Evolutionary conservation across 2,797 vertebrate species (phyloP).

Genomic region (Centropyge bicolor): DNA sequence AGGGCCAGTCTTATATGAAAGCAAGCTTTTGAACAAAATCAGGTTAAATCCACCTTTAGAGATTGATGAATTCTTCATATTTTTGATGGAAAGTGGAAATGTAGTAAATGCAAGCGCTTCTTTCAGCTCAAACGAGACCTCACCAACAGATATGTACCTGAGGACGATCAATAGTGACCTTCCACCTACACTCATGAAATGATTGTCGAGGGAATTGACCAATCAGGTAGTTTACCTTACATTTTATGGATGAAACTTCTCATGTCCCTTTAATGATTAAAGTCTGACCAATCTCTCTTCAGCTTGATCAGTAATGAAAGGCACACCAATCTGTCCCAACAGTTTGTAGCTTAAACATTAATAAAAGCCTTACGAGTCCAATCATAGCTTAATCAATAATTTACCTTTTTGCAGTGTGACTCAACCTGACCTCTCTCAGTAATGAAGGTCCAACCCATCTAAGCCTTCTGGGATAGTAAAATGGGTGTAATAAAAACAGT

Average conservation of each 20-base stretch:
- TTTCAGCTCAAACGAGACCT: not conserved
- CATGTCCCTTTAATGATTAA: constrained; percentile 6
- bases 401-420: constrained; percentile 18
- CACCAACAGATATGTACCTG: constrained; percentile 1
- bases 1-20: not conserved
- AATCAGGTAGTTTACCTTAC: constrained; percentile 10
- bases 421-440: constrained; percentile 10
- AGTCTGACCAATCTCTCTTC: constrained; percentile 10
- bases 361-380: constrained; percentile 17
- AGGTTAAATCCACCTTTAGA: constrained; percentile 2
- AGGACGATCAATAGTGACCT: not conserved
- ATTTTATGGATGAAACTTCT: constrained; percentile 32
- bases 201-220: constrained; percentile 7
- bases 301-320: constrained; percentile 33
- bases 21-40: constrained; percentile 3
- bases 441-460: constrained; percentile 18
- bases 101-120: constrained; percentile 18
- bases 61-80: not conserved
- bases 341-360: constrained; percentile 42
- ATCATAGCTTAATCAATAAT: constrained; percentile 45
- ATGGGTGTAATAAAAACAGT: not conserved
- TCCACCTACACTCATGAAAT: not conserved
- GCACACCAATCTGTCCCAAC: not conserved
- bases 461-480: not conserved
- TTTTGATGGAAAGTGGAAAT: constrained; percentile 19